A percentile compares a stretch with the other conserved stretches of the same genome.
Conservation (phyloP, 2,797 vertebrate genomes). For the Enteromius afrohamiltoni region DNA sequence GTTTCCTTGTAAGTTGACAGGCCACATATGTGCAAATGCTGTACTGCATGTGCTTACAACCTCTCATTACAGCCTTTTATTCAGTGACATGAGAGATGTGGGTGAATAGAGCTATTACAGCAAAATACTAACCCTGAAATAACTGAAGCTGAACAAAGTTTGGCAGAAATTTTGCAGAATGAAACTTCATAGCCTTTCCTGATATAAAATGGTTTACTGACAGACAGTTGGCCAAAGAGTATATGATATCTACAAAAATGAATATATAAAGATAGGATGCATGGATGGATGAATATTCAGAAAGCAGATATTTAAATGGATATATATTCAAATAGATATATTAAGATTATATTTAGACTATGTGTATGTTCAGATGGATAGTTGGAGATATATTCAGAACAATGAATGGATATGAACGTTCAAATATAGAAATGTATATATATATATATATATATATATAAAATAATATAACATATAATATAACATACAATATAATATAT, state of each 20-base stretch:
- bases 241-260: not conserved
- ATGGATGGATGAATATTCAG: not conserved
- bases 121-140: not conserved
- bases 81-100: constrained; percentile 44
- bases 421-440: not conserved
- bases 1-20: constrained; percentile 27
- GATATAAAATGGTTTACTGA: not conserved
- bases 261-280: not conserved
- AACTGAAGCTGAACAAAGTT: constrained; percentile 5
- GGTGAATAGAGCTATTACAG: constrained; percentile 32
- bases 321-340: no score
- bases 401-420: no score
- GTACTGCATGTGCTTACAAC: constrained; percentile 28
- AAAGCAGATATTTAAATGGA: not conserved
- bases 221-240: not conserved
- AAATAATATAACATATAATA: no score
- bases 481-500: no score
- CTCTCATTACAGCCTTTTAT: constrained; percentile 30
- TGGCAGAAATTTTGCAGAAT: not conserved
- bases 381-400: no score
- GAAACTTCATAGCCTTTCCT: constrained; percentile 19
- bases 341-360: not conserved
- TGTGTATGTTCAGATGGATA: not conserved
- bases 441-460: no score
- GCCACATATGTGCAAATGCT: constrained; percentile 7